Evolutionary conservation across 30 jellyfish, hydroid and myxozoan species (phyloP).

Genomic region (Hydractinia echinata): DNA sequence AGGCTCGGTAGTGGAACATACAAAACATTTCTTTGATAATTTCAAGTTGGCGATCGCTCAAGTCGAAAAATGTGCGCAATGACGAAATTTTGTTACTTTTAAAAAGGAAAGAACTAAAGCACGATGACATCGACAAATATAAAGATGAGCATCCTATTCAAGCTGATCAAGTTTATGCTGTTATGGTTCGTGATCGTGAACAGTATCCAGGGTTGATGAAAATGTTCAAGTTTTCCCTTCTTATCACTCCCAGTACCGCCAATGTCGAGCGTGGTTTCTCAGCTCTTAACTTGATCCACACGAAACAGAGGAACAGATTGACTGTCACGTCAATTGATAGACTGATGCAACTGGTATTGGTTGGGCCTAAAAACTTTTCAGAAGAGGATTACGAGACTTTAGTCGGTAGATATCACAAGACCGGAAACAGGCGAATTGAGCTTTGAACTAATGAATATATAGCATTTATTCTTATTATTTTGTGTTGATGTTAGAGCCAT

Average conservation of each 20-base stretch:
- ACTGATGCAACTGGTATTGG: background rate
- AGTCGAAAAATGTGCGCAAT: background rate
- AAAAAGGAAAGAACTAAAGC: background rate
- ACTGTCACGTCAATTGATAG: background rate
- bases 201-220: no score
- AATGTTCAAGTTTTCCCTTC: background rate
- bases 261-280: constrained; percentile 9
- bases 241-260: background rate
- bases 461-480: no score
- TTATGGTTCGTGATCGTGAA: no score
- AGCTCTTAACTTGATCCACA: background rate
- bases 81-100: background rate
- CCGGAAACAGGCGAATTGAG: background rate
- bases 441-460: no score
- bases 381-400: constrained; percentile 23
- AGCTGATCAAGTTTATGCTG: background rate
- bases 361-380: constrained; percentile 8
- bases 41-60: background rate
- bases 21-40: background rate
- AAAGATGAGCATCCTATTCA: background rate
- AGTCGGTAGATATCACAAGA: background rate
- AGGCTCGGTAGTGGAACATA: background rate
- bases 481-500: no score
- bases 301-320: background rate
- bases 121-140: background rate